phyloP scores from a whole-genome alignment of 2,888 invertebrate species.

The Clanis bilineata region DNA sequence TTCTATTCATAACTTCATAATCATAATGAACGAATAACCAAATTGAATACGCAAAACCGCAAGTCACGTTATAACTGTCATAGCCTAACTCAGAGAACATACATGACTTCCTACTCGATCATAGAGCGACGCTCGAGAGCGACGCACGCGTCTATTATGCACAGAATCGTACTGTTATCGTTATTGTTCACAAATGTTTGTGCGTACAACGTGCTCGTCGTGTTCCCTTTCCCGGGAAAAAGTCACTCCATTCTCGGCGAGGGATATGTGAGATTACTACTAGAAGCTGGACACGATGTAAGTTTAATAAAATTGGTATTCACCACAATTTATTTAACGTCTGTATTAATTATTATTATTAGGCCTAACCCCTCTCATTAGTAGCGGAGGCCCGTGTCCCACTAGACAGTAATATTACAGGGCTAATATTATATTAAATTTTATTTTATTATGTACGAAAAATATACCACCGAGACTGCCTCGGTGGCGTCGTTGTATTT shows the following conservation, averaged over 20 bases:
- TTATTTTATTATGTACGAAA: no score
- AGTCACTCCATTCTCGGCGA: constrained; percentile 33
- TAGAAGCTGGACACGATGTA: constrained; percentile 43
- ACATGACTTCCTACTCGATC: background rate
- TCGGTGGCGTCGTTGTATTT: no score
- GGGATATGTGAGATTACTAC: constrained; percentile 27
- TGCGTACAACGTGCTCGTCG: constrained; percentile 28
- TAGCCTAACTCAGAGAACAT: background rate
- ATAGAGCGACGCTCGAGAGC: background rate
- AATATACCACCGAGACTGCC: no score
- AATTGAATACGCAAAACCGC: no score
- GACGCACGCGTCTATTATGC: background rate
- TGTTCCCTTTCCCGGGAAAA: constrained; percentile 30
- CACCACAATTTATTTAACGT: no score
- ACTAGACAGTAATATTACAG: no score
- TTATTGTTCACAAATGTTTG: constrained; percentile 14
- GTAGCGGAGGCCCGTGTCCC: no score
- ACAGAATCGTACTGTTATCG: constrained; percentile 6
- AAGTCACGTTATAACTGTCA: background rate
- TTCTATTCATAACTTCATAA: no score
- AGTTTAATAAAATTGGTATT: constrained; percentile 14
- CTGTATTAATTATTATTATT: no score
- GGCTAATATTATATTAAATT: no score
- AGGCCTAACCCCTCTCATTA: no score
- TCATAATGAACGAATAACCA: no score